Conservation (phyloP, 2,113 vertebrate species). For the Dicrurus megarhynchus region DNA sequence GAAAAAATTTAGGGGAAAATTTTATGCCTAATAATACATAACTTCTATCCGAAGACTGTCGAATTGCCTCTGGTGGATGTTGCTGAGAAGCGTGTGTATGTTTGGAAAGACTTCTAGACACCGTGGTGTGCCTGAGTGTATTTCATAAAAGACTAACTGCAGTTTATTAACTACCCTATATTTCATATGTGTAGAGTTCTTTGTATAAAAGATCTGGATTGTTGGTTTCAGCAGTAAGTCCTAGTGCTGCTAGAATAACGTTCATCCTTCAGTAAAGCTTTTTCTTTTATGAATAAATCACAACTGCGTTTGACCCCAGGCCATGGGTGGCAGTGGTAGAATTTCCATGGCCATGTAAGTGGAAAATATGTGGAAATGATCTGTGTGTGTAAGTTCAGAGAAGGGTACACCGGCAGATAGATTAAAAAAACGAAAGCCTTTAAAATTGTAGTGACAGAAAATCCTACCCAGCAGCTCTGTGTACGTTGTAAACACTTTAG, state of each 20-base stretch:
- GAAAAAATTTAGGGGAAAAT: background rate
- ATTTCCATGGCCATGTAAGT: background rate
- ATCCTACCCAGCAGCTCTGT: background rate
- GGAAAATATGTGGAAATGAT: background rate
- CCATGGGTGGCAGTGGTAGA: background rate
- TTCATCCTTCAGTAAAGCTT: background rate
- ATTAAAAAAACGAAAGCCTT: background rate
- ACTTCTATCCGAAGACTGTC: accelerated
- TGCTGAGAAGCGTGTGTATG: accelerated
- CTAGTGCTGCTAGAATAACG: background rate
- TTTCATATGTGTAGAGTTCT: background rate
- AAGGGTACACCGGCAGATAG: background rate
- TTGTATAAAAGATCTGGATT: background rate
- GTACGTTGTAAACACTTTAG: background rate
- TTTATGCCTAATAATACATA: background rate
- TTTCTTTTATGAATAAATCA: background rate
- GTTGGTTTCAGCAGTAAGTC: background rate
- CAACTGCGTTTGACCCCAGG: background rate
- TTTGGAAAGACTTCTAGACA: background rate
- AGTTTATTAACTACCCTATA: background rate
- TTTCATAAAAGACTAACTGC: background rate
- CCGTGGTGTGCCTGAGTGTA: accelerated
- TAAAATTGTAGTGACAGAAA: background rate
- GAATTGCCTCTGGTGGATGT: background rate
- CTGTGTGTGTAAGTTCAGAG: accelerated